phyloP scores from a whole-genome alignment of 1,140 invertebrate genomes.

The Tribolium madens region DNA sequence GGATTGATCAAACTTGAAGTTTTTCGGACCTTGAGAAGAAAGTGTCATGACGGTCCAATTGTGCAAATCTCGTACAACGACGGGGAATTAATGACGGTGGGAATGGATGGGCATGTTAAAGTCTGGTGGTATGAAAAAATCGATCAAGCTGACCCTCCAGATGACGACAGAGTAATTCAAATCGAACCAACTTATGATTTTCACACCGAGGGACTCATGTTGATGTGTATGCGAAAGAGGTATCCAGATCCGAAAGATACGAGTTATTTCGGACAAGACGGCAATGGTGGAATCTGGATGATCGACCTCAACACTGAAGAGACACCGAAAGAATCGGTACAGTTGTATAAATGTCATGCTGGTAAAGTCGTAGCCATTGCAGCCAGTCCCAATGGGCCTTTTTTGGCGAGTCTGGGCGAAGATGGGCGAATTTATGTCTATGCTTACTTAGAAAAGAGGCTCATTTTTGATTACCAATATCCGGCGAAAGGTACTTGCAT shows the following conservation, averaged over 20 bases:
- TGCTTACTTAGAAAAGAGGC: conserved; percentile 72
- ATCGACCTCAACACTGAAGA: conserved; percentile 79
- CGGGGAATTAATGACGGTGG: conserved; percentile 74
- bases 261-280: conserved; percentile 84
- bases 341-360: conserved; percentile 80
- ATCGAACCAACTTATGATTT: conserved; percentile 88
- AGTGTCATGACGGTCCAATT: conserved; percentile 81
- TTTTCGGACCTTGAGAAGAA: conserved; percentile 74
- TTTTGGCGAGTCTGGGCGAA: conserved; percentile 77
- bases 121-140: conserved; percentile 91
- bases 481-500: conserved; percentile 73
- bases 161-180: conserved; percentile 80
- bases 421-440: conserved; percentile 80
- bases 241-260: conserved; percentile 64
- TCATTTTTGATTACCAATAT: conserved; percentile 75
- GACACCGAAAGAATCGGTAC: conserved; percentile 68
- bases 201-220: conserved; percentile 67
- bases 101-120: conserved; percentile 84
- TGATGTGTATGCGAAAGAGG: conserved; percentile 72
- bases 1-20: conserved; percentile 87
- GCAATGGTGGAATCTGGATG: conserved; percentile 84
- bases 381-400: conserved; percentile 74
- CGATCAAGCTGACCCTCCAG: conserved; percentile 82
- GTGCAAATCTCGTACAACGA: conserved; percentile 79
- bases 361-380: conserved; percentile 79